These are phyloP conservation scores for Pteria penguin DNA, from an alignment of 2,888 invertebrate genomes.

Conservation along the genomic window DNA sequence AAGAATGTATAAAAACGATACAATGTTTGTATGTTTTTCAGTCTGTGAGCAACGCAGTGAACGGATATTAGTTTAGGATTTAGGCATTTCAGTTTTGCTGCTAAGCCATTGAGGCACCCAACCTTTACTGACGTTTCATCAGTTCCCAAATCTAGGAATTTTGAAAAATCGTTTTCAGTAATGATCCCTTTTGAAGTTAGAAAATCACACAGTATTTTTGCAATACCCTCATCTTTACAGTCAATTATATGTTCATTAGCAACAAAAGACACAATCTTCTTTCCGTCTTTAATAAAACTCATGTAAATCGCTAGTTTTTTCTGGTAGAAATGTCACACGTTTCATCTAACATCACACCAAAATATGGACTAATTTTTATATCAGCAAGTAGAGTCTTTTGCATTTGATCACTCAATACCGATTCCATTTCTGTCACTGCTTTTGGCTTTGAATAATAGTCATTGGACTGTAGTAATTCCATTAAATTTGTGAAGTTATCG, in stretches of 20 bases:
- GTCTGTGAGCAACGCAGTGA: conserved; percentile 43
- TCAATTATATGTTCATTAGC: conserved; percentile 40
- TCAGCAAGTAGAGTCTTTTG: neutral
- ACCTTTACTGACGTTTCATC: conserved; percentile 36
- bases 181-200: conserved; percentile 7
- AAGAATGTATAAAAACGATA: conserved; percentile 40
- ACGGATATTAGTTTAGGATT: conserved; percentile 29
- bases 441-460: neutral
- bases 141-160: conserved; percentile 29
- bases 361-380: neutral
- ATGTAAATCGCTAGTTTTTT: conserved; percentile 38
- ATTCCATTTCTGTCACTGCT: neutral
- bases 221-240: conserved; percentile 36
- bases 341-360: conserved; percentile 37
- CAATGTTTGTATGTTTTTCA: conserved; percentile 34
- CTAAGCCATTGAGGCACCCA: conserved; percentile 6
- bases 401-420: too few species aligned
- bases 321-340: conserved; percentile 19
- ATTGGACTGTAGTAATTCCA: neutral
- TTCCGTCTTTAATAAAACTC: conserved; percentile 28
- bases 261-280: conserved; percentile 18
- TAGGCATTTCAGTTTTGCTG: too few species aligned
- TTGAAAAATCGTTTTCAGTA: conserved; percentile 22
- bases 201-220: conserved; percentile 7
- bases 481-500: too few species aligned